Evolutionary conservation across 1,140 invertebrate genomes (phyloP).

Genomic region (Onthophagus taurus): DNA sequence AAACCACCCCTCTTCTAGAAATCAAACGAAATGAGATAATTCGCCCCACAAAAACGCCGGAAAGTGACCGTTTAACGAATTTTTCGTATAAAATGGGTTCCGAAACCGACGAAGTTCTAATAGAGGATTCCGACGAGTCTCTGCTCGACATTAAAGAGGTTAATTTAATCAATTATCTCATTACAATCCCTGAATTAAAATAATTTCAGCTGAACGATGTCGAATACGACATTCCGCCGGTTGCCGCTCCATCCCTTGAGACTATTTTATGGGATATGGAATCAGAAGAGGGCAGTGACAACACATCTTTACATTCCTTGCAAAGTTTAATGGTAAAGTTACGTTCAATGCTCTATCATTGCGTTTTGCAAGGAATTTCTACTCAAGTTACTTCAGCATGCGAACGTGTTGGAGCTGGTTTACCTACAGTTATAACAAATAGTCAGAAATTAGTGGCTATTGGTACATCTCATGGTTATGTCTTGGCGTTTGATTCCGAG

Average conservation of each 20-base stretch:
- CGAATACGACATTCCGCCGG: constrained; percentile 73
- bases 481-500: constrained; percentile 78
- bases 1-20: constrained; percentile 9
- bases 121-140: constrained; percentile 35
- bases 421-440: constrained; percentile 72
- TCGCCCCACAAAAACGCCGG: constrained; percentile 6
- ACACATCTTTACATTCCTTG: constrained; percentile 45
- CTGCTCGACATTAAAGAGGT: constrained; percentile 34
- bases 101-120: constrained; percentile 29
- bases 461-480: constrained; percentile 86
- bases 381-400: constrained; percentile 72
- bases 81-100: constrained; percentile 25
- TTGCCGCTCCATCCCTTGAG: constrained; percentile 72
- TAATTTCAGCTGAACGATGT: constrained; percentile 59
- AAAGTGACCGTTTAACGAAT: no score
- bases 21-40: constrained; percentile 12
- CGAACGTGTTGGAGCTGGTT: constrained; percentile 80
- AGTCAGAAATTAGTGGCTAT: constrained; percentile 73
- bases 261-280: constrained; percentile 74
- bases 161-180: constrained; percentile 11
- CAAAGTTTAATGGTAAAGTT: constrained; percentile 37
- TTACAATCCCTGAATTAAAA: constrained; percentile 11
- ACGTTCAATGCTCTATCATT: constrained; percentile 69
- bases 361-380: constrained; percentile 75
- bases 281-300: constrained; percentile 46